A percentile compares a stretch with the other conserved stretches of the same genome.
Conservation (phyloP, 2,797 vertebrate species). For the Pyrocephalus nanus region DNA sequence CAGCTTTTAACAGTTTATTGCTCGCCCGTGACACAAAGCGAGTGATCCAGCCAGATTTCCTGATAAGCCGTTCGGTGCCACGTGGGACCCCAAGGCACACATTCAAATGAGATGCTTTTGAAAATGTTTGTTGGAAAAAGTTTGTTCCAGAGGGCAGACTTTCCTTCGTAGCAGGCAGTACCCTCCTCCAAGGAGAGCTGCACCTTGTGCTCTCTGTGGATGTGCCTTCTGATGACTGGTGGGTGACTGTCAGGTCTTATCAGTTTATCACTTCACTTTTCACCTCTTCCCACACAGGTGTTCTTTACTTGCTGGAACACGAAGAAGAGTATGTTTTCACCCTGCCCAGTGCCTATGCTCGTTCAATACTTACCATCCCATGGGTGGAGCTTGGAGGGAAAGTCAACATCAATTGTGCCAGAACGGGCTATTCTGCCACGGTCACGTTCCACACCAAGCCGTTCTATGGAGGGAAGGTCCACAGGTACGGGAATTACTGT, state of each 20-base stretch:
- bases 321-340: conserved; percentile 94
- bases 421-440: conserved; percentile 88
- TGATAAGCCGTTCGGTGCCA: accelerated
- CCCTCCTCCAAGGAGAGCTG: background rate
- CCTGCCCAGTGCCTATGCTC: conserved; percentile 93
- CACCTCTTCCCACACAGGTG: conserved; percentile 71
- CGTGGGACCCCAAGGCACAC: background rate
- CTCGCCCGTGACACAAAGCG: background rate
- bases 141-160: background rate
- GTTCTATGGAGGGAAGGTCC: conserved; percentile 94
- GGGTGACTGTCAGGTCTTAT: background rate
- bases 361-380: conserved; percentile 94
- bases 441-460: conserved; percentile 97
- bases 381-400: conserved; percentile 98
- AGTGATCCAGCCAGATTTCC: background rate
- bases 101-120: background rate
- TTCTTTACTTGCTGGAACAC: conserved; percentile 87
- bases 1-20: background rate
- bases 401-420: conserved; percentile 88
- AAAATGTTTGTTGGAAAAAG: background rate
- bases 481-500: conserved; percentile 80
- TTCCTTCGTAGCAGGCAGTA: background rate
- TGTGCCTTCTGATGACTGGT: background rate
- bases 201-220: accelerated
- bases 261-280: background rate